phyloP scores from a whole-genome alignment of 2,113 vertebrate genomes.

The Columba janthina region DNA sequence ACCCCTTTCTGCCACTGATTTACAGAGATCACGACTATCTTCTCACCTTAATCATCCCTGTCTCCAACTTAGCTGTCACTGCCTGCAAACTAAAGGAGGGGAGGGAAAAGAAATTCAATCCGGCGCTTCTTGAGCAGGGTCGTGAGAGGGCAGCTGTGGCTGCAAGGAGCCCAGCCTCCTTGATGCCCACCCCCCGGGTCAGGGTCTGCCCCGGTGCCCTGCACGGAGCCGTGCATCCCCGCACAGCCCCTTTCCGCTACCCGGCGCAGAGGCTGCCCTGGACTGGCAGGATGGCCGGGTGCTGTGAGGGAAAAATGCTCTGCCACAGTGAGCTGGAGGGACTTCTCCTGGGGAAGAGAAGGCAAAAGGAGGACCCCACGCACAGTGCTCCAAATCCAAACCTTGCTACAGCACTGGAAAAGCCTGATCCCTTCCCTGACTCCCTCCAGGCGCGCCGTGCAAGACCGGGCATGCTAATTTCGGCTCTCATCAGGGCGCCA shows the following conservation, averaged over 20 bases:
- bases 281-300: neutral
- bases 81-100: neutral
- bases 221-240: neutral
- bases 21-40: neutral
- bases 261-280: neutral
- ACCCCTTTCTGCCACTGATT: neutral
- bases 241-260: neutral
- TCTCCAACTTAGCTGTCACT: neutral
- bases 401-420: neutral
- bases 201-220: neutral
- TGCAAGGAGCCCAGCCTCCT: neutral
- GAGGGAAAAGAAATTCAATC: neutral
- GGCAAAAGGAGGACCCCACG: neutral
- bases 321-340: neutral
- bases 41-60: neutral
- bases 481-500: neutral
- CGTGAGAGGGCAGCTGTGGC: neutral
- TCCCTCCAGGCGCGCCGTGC: neutral
- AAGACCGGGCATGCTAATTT: fast-evolving
- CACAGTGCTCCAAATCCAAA: neutral
- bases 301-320: neutral
- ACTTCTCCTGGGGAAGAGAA: neutral
- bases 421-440: neutral
- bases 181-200: neutral
- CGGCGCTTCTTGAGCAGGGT: neutral